Conservation (phyloP, 2,113 vertebrate genomes). For the Salvelinus fontinalis region DNA sequence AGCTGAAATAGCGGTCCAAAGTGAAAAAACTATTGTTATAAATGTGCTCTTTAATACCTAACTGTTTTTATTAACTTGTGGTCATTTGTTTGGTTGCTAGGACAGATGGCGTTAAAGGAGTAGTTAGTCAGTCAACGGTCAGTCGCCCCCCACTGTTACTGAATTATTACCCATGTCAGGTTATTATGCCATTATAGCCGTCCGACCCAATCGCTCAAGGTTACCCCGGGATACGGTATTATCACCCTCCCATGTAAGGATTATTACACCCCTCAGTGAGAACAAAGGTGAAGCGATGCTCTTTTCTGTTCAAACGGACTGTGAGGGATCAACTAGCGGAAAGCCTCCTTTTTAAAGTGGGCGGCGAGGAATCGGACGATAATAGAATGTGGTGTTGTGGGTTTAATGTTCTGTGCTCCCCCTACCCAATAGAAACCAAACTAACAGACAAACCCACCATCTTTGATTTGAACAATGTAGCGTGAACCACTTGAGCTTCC, state of each 20-base stretch:
- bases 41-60: too few species aligned
- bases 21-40: too few species aligned
- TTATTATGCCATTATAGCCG: slow-evolving; percentile 45
- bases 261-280: slow-evolving; percentile 47
- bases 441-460: slow-evolving; percentile 40
- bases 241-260: slow-evolving; percentile 8
- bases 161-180: slow-evolving; percentile 21
- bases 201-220: slow-evolving; percentile 48
- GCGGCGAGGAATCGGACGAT: slow-evolving; percentile 23
- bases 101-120: slow-evolving; percentile 44
- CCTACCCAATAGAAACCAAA: slow-evolving; percentile 9
- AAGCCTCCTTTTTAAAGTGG: slow-evolving; percentile 54
- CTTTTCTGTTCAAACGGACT: slow-evolving; percentile 46
- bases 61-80: too few species aligned
- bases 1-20: background rate
- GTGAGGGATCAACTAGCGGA: slow-evolving; percentile 30
- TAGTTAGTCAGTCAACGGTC: slow-evolving; percentile 16
- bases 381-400: slow-evolving; percentile 52
- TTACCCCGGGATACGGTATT: slow-evolving; percentile 38
- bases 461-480: background rate
- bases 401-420: slow-evolving; percentile 38
- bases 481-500: slow-evolving; percentile 12
- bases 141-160: background rate
- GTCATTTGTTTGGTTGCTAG: background rate
- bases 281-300: slow-evolving; percentile 56